phyloP scores from a whole-genome alignment of 2,888 invertebrate genomes.

The Eucera pruinosa region DNA sequence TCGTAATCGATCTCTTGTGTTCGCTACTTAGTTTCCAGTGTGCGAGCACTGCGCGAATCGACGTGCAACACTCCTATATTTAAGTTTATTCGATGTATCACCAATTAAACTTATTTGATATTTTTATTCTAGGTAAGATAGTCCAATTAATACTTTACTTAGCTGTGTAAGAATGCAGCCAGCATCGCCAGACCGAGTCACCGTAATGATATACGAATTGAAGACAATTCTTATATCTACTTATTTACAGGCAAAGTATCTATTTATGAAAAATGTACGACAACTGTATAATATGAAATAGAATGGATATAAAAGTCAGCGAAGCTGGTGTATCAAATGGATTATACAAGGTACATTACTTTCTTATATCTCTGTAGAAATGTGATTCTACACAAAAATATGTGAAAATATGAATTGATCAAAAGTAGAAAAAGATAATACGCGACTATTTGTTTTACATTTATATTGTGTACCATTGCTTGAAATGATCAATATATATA shows the following conservation, averaged over 20 bases:
- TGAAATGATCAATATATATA: constrained; percentile 50
- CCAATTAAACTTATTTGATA: constrained; percentile 80
- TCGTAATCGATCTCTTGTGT: constrained; percentile 81
- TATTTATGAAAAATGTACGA: constrained; percentile 70
- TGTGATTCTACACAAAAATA: constrained; percentile 46
- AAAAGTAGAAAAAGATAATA: constrained; percentile 41
- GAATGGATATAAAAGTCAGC: constrained; percentile 70
- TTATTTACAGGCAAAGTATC: constrained; percentile 66
- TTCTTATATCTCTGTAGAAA: constrained; percentile 64
- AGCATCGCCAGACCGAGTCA: constrained; percentile 77
- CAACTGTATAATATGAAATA: constrained; percentile 70
- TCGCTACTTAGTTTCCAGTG: constrained; percentile 67
- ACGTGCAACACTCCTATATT: constrained; percentile 70
- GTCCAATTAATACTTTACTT: constrained; percentile 79
- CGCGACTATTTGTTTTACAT: constrained; percentile 50
- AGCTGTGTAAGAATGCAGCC: constrained; percentile 77
- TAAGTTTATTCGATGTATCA: constrained; percentile 78
- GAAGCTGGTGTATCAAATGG: constrained; percentile 71
- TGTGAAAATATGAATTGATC: constrained; percentile 45
- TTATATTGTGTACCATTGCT: constrained; percentile 63
- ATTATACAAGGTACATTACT: constrained; percentile 70
- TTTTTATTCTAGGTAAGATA: constrained; percentile 81
- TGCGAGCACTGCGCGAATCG: constrained; percentile 60
- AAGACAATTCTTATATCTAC: constrained; percentile 65
- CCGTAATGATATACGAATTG: constrained; percentile 51